phyloP scores from a whole-genome alignment of 2,888 invertebrate species.

The Zygaena filipendulae region DNA sequence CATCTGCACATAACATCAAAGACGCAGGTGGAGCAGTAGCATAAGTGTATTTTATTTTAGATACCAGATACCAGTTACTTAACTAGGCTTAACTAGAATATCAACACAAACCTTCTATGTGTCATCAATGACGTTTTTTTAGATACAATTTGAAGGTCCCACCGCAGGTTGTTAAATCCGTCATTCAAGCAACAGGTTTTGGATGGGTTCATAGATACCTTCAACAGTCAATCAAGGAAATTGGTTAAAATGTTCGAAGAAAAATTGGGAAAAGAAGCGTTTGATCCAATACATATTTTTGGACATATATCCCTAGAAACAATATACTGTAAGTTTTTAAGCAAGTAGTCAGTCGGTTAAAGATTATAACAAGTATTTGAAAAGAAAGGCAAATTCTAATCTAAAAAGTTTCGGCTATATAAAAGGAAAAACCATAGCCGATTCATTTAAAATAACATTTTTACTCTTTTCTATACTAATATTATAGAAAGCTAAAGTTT shows the following conservation, averaged over 20 bases:
- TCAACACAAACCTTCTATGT: too few species aligned
- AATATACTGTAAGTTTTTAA: slow-evolving; percentile 30
- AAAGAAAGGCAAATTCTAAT: not conserved
- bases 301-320: slow-evolving; percentile 22
- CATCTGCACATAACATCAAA: too few species aligned
- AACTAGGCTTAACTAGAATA: too few species aligned
- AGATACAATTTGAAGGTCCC: slow-evolving; percentile 28
- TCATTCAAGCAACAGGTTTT: slow-evolving; percentile 26
- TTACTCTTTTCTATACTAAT: too few species aligned
- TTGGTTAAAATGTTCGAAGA: slow-evolving; percentile 19
- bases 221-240: slow-evolving; percentile 22
- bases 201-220: slow-evolving; percentile 22
- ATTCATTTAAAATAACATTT: too few species aligned
- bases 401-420: too few species aligned
- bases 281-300: slow-evolving; percentile 22
- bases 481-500: too few species aligned
- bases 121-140: not conserved
- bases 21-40: too few species aligned
- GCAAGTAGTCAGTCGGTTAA: not conserved
- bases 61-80: too few species aligned
- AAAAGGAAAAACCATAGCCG: too few species aligned
- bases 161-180: slow-evolving; percentile 28
- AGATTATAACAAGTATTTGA: not conserved
- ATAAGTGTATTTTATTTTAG: too few species aligned
- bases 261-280: slow-evolving; percentile 21